These are phyloP conservation scores for Lagorchestes hirsutus DNA, from an alignment of 2,797 vertebrate species.

Conservation along the genomic window DNA sequence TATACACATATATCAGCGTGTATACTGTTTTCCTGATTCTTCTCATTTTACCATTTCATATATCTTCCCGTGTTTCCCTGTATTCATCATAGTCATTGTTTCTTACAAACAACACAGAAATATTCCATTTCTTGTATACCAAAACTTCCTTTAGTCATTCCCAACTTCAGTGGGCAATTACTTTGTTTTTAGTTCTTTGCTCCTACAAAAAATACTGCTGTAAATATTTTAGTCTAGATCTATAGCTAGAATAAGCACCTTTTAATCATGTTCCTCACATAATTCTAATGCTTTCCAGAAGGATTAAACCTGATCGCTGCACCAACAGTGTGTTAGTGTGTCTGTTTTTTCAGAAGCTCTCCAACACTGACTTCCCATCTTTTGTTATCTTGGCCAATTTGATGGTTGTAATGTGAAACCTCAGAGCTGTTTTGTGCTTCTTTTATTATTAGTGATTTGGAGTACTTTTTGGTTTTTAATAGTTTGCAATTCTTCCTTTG, in stretches of 20 bases:
- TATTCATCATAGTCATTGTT: neutral
- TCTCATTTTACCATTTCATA: neutral
- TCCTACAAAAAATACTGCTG: neutral
- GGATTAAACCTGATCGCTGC: neutral
- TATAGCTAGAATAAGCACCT: neutral
- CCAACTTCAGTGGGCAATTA: neutral
- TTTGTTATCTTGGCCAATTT: neutral
- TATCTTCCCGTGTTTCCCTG: neutral
- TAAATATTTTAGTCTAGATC: neutral
- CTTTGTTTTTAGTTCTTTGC: neutral
- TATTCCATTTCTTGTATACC: neutral
- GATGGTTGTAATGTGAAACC: neutral
- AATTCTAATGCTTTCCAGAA: neutral
- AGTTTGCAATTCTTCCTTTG: neutral
- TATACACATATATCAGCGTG: neutral
- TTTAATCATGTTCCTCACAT: neutral
- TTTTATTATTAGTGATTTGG: neutral
- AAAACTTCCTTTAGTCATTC: neutral
- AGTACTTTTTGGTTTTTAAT: neutral
- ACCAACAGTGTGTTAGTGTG: neutral
- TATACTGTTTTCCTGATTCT: neutral
- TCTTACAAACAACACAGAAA: neutral
- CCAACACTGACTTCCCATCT: neutral
- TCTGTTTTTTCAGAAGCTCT: neutral
- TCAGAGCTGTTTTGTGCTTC: too few species aligned